A percentile compares a stretch with the other conserved stretches of the same genome.
Evolutionary conservation across 2,888 invertebrate genomes (phyloP).

Genomic region (Aporophyla nigra): DNA sequence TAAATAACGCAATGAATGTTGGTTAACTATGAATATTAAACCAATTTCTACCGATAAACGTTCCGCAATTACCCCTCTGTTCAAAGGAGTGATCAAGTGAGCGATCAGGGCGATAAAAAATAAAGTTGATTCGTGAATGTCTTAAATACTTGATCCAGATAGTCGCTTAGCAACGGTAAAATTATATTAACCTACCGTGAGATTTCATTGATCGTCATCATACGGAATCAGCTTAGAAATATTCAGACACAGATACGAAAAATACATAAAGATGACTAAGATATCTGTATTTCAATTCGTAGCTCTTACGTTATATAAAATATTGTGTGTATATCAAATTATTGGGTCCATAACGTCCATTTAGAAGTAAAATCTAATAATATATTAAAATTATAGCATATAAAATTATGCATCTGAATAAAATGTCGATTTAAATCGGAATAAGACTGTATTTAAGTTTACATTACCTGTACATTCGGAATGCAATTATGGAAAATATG

Average conservation of each 20-base stretch:
- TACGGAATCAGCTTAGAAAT: neutral
- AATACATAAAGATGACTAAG: neutral
- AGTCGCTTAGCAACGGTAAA: neutral
- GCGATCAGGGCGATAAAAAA: neutral
- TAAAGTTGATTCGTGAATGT: neutral
- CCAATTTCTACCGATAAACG: no score
- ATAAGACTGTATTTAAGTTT: constrained; percentile 34
- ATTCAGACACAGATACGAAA: neutral
- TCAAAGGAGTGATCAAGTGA: neutral
- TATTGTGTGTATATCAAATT: neutral
- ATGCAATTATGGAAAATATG: constrained; percentile 42
- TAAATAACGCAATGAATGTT: no score
- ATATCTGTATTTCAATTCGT: neutral
- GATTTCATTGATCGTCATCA: neutral
- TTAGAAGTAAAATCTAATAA: constrained; percentile 15
- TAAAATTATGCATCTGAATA: constrained; percentile 44
- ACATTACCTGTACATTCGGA: constrained; percentile 34
- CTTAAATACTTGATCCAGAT: neutral
- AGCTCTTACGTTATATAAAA: neutral
- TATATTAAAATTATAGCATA: constrained; percentile 34
- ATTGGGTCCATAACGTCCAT: constrained; percentile 11
- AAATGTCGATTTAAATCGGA: constrained; percentile 42
- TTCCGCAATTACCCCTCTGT: no score
- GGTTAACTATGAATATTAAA: no score
- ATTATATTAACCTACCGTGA: no score